Conservation (phyloP, 2,113 vertebrate genomes). For the Redunca redunca region DNA sequence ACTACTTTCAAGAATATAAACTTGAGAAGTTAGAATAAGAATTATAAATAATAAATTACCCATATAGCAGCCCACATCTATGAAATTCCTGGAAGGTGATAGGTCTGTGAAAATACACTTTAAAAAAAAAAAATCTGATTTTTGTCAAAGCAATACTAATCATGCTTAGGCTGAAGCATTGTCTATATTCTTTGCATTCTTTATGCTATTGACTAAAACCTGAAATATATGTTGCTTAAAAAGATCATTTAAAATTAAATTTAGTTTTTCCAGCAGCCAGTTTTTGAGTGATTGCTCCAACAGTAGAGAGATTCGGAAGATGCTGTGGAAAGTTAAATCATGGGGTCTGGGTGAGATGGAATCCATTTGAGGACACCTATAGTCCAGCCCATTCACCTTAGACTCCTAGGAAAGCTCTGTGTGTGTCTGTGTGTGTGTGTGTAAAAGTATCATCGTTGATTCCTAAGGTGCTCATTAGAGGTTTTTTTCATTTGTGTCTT, state of each 20-base stretch:
- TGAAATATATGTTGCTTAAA: not conserved
- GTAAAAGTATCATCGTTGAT: not conserved
- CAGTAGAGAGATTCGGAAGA: not conserved
- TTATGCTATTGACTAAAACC: not conserved
- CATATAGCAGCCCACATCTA: not conserved
- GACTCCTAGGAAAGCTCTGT: not conserved
- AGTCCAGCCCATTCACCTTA: not conserved
- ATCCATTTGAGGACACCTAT: not conserved
- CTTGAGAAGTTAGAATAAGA: not conserved
- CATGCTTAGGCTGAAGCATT: not conserved
- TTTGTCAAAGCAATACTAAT: not conserved
- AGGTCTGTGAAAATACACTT: not conserved
- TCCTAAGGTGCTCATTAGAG: not conserved
- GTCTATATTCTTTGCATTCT: not conserved
- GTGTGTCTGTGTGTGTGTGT: not conserved
- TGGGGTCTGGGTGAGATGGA: fast-evolving
- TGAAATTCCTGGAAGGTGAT: not conserved
- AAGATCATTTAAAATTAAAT: not conserved
- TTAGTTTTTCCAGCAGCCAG: not conserved
- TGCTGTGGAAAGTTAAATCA: not conserved
- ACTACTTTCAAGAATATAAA: not conserved
- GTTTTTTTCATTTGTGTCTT: not conserved
- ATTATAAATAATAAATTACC: not conserved
- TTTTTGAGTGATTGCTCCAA: not conserved
- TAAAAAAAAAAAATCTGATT: not conserved